phyloP scores from a whole-genome alignment of 2,888 invertebrate species.

The Euplexia lucipara region DNA sequence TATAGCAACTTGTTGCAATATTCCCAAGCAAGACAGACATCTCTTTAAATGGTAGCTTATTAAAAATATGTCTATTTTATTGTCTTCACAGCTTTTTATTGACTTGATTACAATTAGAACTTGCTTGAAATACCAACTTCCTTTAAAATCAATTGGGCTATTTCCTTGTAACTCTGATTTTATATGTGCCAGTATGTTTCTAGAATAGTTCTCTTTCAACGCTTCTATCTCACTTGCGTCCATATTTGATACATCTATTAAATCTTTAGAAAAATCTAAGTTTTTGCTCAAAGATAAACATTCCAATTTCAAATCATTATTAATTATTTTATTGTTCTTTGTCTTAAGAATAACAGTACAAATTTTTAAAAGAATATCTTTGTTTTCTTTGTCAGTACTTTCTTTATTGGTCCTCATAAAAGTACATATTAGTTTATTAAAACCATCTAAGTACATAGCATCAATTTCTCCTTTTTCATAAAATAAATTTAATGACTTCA shows the following conservation, averaged over 20 bases:
- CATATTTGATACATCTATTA: constrained; percentile 74
- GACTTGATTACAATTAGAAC: constrained; percentile 71
- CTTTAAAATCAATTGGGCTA: constrained; percentile 62
- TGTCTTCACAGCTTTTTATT: constrained; percentile 74
- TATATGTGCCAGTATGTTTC: constrained; percentile 72
- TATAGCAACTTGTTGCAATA: constrained; percentile 74
- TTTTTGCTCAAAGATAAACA: constrained; percentile 76
- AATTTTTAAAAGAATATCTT: constrained; percentile 72
- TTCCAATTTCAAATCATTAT: constrained; percentile 74
- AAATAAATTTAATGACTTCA: constrained; percentile 75
- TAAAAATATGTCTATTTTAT: constrained; percentile 73
- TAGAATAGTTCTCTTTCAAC: constrained; percentile 72
- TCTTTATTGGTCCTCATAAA: constrained; percentile 70
- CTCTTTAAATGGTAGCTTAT: constrained; percentile 77
- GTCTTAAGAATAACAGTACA: constrained; percentile 74
- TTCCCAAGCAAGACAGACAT: constrained; percentile 72
- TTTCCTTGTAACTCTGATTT: constrained; percentile 63
- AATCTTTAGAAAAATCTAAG: constrained; percentile 72
- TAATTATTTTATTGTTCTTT: constrained; percentile 71
- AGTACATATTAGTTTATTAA: constrained; percentile 70
- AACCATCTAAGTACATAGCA: constrained; percentile 69
- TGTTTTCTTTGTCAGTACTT: constrained; percentile 59
- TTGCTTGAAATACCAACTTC: constrained; percentile 79
- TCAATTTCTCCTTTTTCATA: constrained; percentile 80
- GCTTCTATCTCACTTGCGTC: constrained; percentile 77